These are phyloP conservation scores for Nesogale talazaci DNA, from an alignment of 2,113 vertebrate species.

Conservation along the genomic window DNA sequence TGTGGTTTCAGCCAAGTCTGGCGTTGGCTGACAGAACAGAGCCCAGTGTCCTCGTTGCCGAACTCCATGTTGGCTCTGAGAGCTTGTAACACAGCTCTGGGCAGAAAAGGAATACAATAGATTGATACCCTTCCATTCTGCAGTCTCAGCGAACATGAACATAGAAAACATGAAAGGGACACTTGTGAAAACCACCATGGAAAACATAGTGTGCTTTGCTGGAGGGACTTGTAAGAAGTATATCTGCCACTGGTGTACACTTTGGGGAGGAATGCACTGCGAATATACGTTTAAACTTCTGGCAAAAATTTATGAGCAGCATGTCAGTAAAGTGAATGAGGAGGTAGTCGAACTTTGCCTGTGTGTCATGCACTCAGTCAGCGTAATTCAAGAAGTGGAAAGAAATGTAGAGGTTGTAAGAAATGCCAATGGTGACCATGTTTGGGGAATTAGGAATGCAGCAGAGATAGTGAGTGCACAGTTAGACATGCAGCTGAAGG, in stretches of 20 bases:
- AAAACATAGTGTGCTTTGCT: conserved; percentile 99
- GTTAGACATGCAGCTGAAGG: conserved; percentile 97
- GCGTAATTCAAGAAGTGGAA: conserved; percentile 99
- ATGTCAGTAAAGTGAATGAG: conserved; percentile 98
- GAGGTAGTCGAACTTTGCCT: conserved; percentile 96
- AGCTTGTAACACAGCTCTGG: conserved; percentile 98
- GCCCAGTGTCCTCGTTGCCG: conserved; percentile 98
- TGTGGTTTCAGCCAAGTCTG: conserved; percentile 99
- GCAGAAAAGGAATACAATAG: conserved; percentile 97
- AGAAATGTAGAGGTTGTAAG: conserved; percentile 97
- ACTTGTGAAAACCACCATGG: conserved; percentile 98
- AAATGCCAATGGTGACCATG: conserved; percentile 97
- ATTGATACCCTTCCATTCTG: conserved; percentile 98
- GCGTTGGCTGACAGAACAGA: conserved; percentile 99
- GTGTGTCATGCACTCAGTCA: conserved; percentile 98
- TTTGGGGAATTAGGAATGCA: conserved; percentile 96
- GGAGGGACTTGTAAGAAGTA: conserved; percentile 98
- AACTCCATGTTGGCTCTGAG: conserved; percentile 95
- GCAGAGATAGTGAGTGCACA: conserved; percentile 99
- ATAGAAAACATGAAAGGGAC: conserved; percentile 98
- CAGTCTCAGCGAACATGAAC: conserved; percentile 96
- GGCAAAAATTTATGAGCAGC: conserved; percentile 98
- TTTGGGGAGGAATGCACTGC: conserved; percentile 99
- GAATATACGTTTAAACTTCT: no score
- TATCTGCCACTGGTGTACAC: conserved; percentile 99